Conservation (phyloP, 2,888 invertebrate species). For the Aphelenchoides bicaudatus region DNA sequence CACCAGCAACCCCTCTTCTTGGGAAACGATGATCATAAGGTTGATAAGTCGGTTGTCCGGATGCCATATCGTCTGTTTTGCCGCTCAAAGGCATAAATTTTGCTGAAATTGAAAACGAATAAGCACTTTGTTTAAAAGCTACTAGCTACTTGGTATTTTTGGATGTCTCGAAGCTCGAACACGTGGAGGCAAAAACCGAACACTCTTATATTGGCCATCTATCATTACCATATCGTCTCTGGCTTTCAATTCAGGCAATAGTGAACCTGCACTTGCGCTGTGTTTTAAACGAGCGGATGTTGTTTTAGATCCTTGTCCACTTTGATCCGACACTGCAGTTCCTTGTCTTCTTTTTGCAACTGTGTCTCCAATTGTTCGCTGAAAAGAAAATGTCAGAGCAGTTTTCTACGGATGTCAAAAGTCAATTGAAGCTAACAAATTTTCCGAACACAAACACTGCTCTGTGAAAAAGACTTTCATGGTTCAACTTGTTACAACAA, state of each 20-base stretch:
- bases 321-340: neutral
- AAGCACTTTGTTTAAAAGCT: too few relatives aligned
- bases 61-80: neutral
- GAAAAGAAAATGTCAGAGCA: too few relatives aligned
- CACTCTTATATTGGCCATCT: too few relatives aligned
- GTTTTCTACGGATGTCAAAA: too few relatives aligned
- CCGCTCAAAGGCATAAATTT: too few relatives aligned
- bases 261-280: constrained; percentile 2
- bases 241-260: neutral
- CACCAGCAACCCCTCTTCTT: constrained; percentile 4
- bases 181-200: neutral
- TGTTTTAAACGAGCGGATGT: neutral
- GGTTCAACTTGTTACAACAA: too few relatives aligned
- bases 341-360: neutral
- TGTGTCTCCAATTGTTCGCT: constrained; percentile 4
- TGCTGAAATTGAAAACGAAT: too few relatives aligned
- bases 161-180: too few relatives aligned
- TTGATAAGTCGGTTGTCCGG: neutral
- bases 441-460: too few relatives aligned
- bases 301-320: neutral
- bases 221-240: neutral
- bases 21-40: constrained; percentile 1
- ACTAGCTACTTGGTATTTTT: too few relatives aligned
- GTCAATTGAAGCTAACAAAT: too few relatives aligned
- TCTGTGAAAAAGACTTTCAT: too few relatives aligned